A percentile compares a stretch with the other conserved stretches of the same genome.
Conservation (phyloP, 92 coral and sea anemone genomes). For the Umimayanthus chanpuru region DNA sequence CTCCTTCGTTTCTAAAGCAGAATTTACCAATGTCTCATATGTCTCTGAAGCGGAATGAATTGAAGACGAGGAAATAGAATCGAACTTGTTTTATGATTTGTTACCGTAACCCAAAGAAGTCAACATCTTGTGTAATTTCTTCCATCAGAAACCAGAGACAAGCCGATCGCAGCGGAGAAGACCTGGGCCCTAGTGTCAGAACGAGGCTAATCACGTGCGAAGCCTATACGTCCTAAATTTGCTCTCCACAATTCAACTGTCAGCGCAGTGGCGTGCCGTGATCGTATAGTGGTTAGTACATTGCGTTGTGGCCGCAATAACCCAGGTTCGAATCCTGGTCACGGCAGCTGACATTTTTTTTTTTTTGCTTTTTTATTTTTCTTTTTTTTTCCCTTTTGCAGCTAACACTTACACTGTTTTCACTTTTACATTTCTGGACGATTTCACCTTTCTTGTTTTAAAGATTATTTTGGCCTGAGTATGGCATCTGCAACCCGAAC, state of each 20-base stretch:
- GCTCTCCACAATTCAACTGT: background rate
- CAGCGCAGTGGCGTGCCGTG: constrained; percentile 69
- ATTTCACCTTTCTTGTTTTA: background rate
- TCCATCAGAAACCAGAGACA: too few relatives aligned
- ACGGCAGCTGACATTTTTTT: constrained; percentile 64
- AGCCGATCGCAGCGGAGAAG: background rate
- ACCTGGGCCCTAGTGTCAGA: background rate
- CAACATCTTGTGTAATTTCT: background rate
- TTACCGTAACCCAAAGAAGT: too few relatives aligned
- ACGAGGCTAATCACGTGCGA: background rate
- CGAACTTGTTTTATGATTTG: too few relatives aligned
- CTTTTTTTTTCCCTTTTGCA: too few relatives aligned
- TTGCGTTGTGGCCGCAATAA: constrained; percentile 99
- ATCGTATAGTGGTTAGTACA: constrained; percentile 98
- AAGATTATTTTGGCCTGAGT: too few relatives aligned
- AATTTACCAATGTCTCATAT: too few relatives aligned
- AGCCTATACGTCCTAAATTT: background rate
- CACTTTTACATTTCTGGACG: background rate
- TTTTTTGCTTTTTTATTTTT: background rate
- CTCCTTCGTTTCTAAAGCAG: too few relatives aligned
- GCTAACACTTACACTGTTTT: background rate
- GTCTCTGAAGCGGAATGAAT: too few relatives aligned
- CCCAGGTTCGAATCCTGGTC: constrained; percentile 99
- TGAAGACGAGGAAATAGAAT: too few relatives aligned
- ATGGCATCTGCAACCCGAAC: too few relatives aligned